Evolutionary conservation across 2,113 vertebrate genomes (phyloP).

Genomic region (Prionailurus bengalensis): DNA sequence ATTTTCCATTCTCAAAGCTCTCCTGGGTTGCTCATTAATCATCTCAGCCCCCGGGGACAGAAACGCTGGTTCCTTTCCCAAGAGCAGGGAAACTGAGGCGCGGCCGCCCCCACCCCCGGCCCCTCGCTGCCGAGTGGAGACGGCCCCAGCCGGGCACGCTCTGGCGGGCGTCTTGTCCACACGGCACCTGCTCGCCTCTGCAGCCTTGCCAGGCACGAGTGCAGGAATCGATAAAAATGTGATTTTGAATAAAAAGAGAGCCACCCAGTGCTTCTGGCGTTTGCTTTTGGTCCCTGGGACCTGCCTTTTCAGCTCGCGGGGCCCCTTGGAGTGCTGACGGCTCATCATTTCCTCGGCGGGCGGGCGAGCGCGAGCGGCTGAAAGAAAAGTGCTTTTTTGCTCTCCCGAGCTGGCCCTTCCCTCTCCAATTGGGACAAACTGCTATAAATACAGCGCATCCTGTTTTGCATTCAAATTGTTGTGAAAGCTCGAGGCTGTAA

Average conservation of each 20-base stretch:
- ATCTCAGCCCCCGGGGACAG: neutral
- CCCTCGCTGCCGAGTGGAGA: rapidly evolving
- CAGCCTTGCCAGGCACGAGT: neutral
- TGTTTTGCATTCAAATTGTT: conserved; percentile 78
- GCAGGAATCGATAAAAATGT: conserved; percentile 12
- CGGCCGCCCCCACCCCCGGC: rapidly evolving
- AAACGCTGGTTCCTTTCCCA: neutral
- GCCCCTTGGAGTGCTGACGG: neutral
- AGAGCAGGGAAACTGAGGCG: conserved; percentile 63
- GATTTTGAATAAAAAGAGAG: neutral
- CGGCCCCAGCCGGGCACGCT: rapidly evolving
- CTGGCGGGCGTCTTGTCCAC: rapidly evolving
- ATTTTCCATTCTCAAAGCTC: conserved; percentile 62
- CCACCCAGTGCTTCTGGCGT: rapidly evolving
- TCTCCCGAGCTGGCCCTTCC: neutral
- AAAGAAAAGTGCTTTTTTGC: neutral
- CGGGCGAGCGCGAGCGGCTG: neutral
- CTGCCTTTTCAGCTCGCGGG: neutral
- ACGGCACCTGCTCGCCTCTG: conserved; percentile 18
- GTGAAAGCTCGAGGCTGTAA: conserved; percentile 73
- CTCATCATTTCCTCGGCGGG: neutral
- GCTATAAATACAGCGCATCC: conserved; percentile 48
- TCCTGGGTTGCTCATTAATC: conserved; percentile 24
- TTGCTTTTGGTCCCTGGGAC: neutral
- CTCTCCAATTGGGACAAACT: conserved; percentile 5